Conservation (phyloP, 1,140 invertebrate genomes). For the Bactericera cockerelli region DNA sequence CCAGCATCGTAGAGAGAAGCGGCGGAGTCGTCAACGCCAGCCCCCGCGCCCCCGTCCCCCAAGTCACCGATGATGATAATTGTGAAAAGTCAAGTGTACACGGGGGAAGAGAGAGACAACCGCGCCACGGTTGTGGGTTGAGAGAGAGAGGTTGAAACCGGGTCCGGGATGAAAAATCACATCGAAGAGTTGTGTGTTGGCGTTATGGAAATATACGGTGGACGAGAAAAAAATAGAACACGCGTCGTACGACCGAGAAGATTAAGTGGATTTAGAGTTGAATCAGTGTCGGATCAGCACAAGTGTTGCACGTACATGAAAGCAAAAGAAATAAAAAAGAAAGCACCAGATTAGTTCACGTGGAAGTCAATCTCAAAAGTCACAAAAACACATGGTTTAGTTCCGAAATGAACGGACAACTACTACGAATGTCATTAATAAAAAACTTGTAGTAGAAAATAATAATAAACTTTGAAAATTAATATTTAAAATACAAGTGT, state of each 20-base stretch:
- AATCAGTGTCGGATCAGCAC: not conserved
- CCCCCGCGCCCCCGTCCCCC: slow-evolving; percentile 59
- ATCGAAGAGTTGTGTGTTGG: too few relatives aligned
- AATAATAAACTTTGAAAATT: slow-evolving; percentile 2
- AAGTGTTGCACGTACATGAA: not conserved
- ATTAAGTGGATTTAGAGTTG: not conserved
- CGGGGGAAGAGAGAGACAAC: slow-evolving; percentile 11
- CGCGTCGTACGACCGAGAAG: too few relatives aligned
- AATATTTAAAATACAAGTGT: slow-evolving; percentile 9
- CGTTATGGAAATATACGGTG: too few relatives aligned
- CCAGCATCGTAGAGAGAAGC: slow-evolving; percentile 55
- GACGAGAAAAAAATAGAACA: too few relatives aligned
- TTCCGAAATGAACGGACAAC: too few relatives aligned
- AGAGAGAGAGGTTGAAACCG: too few relatives aligned
- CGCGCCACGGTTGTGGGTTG: too few relatives aligned
- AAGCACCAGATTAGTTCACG: not conserved
- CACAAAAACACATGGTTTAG: not conserved
- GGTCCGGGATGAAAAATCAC: too few relatives aligned
- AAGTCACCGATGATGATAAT: slow-evolving; percentile 57
- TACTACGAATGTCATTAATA: not conserved
- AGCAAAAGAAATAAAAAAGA: slow-evolving; percentile 1
- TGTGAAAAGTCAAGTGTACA: slow-evolving; percentile 29
- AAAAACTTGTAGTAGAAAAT: not conserved
- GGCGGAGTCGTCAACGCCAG: slow-evolving; percentile 38
- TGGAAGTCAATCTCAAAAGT: not conserved